phyloP scores from a whole-genome alignment of 2,888 invertebrate species.

The Dicycla oo region DNA sequence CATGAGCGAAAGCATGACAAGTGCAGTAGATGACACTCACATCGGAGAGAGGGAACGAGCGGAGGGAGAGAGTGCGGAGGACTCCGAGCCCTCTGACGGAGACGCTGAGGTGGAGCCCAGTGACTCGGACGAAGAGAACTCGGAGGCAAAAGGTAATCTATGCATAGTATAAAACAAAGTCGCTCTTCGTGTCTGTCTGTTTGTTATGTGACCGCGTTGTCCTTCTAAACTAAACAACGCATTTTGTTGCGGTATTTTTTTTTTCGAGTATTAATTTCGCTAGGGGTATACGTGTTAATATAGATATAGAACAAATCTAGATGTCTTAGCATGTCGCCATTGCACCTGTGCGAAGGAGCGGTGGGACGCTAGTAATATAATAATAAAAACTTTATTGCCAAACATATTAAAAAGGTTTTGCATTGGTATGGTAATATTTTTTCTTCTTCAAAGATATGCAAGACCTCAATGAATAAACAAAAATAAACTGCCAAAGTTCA shows the following conservation, averaged over 20 bases:
- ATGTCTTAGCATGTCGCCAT: too few relatives aligned
- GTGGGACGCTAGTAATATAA: too few relatives aligned
- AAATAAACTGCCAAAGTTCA: background rate
- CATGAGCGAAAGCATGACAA: slow-evolving; percentile 80
- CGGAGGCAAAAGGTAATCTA: slow-evolving; percentile 90
- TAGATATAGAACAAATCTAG: too few relatives aligned
- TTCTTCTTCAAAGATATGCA: background rate
- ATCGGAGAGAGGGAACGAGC: slow-evolving; percentile 89
- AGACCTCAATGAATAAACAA: background rate
- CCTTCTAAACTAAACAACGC: too few relatives aligned
- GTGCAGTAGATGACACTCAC: slow-evolving; percentile 73
- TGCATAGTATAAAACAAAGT: too few relatives aligned
- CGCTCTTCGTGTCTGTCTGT: too few relatives aligned
- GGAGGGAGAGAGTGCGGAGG: slow-evolving; percentile 90
- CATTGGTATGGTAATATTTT: background rate
- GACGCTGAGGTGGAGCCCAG: slow-evolving; percentile 90
- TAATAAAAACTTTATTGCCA: background rate
- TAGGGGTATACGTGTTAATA: too few relatives aligned
- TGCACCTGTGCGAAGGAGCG: too few relatives aligned
- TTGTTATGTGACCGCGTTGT: too few relatives aligned
- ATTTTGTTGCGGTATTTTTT: too few relatives aligned
- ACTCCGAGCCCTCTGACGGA: slow-evolving; percentile 90
- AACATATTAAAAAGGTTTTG: background rate
- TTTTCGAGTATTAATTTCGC: too few relatives aligned
- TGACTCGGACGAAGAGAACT: slow-evolving; percentile 90